Base-by-base conservation (phyloP, 2,888 invertebrate genomes). In the Mimas tiliae region DNA sequence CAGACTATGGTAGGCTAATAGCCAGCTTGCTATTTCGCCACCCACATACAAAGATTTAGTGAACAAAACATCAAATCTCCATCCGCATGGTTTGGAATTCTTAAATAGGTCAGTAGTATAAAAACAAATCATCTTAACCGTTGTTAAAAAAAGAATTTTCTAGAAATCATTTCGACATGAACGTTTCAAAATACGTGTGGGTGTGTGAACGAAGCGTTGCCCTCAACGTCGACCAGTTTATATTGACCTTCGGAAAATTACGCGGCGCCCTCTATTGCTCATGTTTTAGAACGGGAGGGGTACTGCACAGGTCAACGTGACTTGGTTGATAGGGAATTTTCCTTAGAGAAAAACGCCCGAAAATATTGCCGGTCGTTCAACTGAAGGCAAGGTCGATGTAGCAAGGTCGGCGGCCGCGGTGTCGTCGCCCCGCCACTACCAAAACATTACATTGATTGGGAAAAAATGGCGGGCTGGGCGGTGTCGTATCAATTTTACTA, bases 301-400 rank as follows among this genome's bases (percentile, higher is more conserved):
- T 67, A 74, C 77, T 45, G 68, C 11, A 78, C 75, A 75, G 89
- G 52, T 86, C 90, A 72, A 47, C 55, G 33, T 62, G 9, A n/a
- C 27, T n/a, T 87, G 86, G 89, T 71, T 74, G 68, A 74, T 78
- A 75, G 74, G 67, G 75, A 86, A 88, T 90, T 91, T 91, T 90
- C 89, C 88, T 86, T 81, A 74, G 85, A 89, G 90, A 90, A 91
- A 91, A 90, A 87, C 84, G 82, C 78, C 86, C 86, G 87, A 90
- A 91, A 91, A 90, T 88, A 86, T 79, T 78, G 73, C 71, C 71
- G 81, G 88, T 84, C 86, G 78, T 81, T 80, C 86, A 82, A 85
- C 89, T 75, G 68, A 62, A 42, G 70, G 75, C 90, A 92, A 92
- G 92, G 92, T 90, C 91, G 88, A 55, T 65, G 27, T 21, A 66